Base-by-base conservation (phyloP, 2,797 vertebrate genomes). In the Artibeus lituratus region DNA sequence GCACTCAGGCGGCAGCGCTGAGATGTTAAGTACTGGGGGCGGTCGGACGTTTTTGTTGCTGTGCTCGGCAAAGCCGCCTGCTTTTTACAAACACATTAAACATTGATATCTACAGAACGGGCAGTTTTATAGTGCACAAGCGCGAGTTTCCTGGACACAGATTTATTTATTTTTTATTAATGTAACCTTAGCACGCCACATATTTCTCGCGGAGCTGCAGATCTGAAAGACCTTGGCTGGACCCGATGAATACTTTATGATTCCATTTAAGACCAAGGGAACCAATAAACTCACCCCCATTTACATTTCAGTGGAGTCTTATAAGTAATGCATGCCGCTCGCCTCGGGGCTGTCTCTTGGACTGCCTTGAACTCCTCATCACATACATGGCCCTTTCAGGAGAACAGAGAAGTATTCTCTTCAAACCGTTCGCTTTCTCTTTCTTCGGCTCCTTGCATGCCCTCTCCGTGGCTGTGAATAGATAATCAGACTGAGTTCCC, bases 41-140 rank as follows among this genome's bases (percentile, higher is more conserved):
- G 97, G 95, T 80, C 94, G 97, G 98, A 97, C 94, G 78, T 91
- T 98, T 98, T 97, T 97, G 97, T 98, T 98, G 97, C 96, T 98
- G 91, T 93, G 95, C 90, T 98, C 76, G 78, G 97, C 97, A 98
- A 98, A 98, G 96, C 97, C 88, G 92, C 91, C 97, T 98, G 98
- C 98, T 98, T 98, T 99, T 99, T 98, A 98, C 98, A 98, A 98
- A 98, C 96, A 94, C 98, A 99, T 99, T 98, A 99, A 99, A 99
- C 98, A 98, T 99, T 99, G 97, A 99, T 99, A 97, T 97, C 98
- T 98, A 98, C 98, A 98, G 97, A 98, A 98, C 98, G 98, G 98
- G 96, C 98, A 98, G 96, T 97, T 98, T 98, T 98, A 98, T 98
- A 98, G 98, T 97, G 98, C 97, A 97, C 97, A 97, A 98, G 97